Percentiles rank a stretch among this genome's conserved stretches.
Evolutionary conservation across 2,888 invertebrate genomes (phyloP).

Genomic region (Clepsis dumicolana): DNA sequence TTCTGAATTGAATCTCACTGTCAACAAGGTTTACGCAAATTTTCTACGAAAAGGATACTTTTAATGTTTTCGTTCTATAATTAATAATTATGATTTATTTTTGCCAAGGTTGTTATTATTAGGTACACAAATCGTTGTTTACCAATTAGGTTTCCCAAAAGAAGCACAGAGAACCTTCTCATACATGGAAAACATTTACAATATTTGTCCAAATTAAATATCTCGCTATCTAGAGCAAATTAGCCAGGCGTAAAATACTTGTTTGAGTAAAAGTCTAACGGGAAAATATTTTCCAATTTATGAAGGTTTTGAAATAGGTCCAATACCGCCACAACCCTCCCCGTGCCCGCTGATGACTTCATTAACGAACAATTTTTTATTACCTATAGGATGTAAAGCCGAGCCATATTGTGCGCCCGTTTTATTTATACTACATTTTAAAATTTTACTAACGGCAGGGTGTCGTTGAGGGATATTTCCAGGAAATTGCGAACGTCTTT

Average conservation of each 20-base stretch:
- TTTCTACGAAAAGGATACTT: neutral
- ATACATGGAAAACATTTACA: neutral
- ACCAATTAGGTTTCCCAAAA: slow-evolving; percentile 18
- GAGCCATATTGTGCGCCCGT: slow-evolving; percentile 1
- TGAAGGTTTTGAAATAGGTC: slow-evolving; percentile 17
- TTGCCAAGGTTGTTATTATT: neutral
- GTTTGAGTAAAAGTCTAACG: neutral
- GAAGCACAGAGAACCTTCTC: neutral
- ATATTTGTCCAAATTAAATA: slow-evolving; percentile 18
- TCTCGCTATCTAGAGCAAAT: slow-evolving; percentile 4
- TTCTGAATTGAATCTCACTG: slow-evolving; percentile 14
- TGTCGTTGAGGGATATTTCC: slow-evolving; percentile 24
- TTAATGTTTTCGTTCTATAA: neutral
- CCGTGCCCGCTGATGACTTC: neutral
- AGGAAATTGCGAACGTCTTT: slow-evolving; percentile 43
- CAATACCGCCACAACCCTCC: neutral
- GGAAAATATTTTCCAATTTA: slow-evolving; percentile 9
- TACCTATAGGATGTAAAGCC: slow-evolving; percentile 3
- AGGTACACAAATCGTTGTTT: slow-evolving; percentile 4
- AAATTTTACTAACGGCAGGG: slow-evolving; percentile 7
- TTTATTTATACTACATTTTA: slow-evolving; percentile 16
- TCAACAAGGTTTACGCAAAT: slow-evolving; percentile 3
- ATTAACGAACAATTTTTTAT: slow-evolving; percentile 25
- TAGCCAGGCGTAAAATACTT: slow-evolving; percentile 2
- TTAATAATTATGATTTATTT: neutral